Evolutionary conservation across 2,888 invertebrate species (phyloP), one percentile per base, ranked within the genome.

Genomic region (Oscheius sp.): DNA sequence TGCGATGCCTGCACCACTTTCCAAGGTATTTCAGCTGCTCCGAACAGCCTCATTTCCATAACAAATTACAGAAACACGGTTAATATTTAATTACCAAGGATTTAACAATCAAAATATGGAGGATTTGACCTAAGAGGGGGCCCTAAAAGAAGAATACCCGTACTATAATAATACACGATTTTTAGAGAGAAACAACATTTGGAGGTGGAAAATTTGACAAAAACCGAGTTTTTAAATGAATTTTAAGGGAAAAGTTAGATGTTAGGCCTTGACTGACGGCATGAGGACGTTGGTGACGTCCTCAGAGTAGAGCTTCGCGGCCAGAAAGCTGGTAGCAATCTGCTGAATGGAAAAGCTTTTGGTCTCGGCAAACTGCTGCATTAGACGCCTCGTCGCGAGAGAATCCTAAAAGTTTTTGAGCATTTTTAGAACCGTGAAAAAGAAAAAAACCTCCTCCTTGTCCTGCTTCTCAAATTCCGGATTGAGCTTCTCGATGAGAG

Each of bases 401-500:
- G 11, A 10, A 37, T 53, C 57, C 74, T 74, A 29, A 47, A 66
- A 21, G 3, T 42, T 42, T 42, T 42, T 42, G 42, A 42, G 7
- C 11, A n/a, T 7, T 33, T 29, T 5, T 48, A 11, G 29, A 21
- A 29, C 42, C 7, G 21, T 21, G 21, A 29, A 37, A 29, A 29
- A 21, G 11, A 51, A 35, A 47, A 13, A 37, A 7, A 63, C 71
- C 32, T 71, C 71, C 42, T 65, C 71, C 37, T 62, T 63, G 10
- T 63, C 65, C 1, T 57, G 10, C 50, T 73, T 59, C 47, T 75
- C 59, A n/a, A 62, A 59, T 37, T 32, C n/a, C 51, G 62, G 62
- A 33, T 75, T 32, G 47, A 81, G 51, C 9, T 62, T 76, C 29
- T 66, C 62, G 0, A 79, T 77, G 55, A 81, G 57, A 53, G 74